phyloP scores from a whole-genome alignment of 2,797 vertebrate genomes.

The Neomorphus geoffroyi region DNA sequence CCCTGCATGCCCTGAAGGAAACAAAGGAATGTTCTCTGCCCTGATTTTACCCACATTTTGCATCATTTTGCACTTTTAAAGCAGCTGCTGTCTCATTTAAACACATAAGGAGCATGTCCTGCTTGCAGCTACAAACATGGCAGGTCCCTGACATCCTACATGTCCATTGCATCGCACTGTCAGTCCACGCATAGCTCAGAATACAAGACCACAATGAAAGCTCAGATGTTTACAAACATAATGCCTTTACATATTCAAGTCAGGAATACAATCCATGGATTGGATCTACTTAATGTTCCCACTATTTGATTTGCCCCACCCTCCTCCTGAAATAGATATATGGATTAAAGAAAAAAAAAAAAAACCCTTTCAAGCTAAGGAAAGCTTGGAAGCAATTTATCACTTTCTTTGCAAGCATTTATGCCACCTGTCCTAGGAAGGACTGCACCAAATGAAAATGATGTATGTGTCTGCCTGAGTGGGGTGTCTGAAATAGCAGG shows the following conservation, averaged over 20 bases:
- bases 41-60: neutral
- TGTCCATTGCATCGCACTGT: neutral
- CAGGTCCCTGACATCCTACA: neutral
- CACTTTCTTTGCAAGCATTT: neutral
- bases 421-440: neutral
- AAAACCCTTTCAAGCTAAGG: neutral
- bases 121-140: neutral
- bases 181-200: neutral
- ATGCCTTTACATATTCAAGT: neutral
- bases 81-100: neutral
- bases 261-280: neutral
- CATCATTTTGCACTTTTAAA: neutral
- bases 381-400: neutral
- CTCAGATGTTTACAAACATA: neutral
- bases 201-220: neutral
- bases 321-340: neutral
- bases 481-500: neutral
- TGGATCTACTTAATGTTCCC: neutral
- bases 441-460: neutral
- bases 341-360: neutral
- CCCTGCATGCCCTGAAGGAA: neutral
- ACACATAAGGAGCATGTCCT: neutral
- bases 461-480: neutral
- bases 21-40: neutral
- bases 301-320: rapidly evolving